Percentiles rank a stretch among this genome's conserved stretches.
Conservation (phyloP, 2,888 invertebrate species). For the Drosophila pullipes region DNA sequence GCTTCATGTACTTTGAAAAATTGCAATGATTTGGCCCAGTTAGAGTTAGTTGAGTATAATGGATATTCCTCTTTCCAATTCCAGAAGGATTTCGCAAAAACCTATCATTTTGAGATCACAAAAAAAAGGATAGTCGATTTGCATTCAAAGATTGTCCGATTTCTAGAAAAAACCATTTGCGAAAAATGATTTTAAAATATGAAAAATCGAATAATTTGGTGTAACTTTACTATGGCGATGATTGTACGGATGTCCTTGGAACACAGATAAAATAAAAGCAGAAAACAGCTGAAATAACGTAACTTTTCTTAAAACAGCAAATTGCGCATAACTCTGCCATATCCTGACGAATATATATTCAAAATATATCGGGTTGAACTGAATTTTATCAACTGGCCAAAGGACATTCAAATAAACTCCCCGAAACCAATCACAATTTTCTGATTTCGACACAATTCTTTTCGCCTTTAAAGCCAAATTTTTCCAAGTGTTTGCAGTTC, state of each 20-base stretch:
- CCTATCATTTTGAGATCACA: neutral
- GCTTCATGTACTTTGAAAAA: fast-evolving
- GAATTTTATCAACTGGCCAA: neutral
- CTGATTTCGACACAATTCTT: neutral
- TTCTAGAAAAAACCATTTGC: neutral
- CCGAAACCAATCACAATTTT: too few relatives aligned
- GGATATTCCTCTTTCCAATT: too few relatives aligned
- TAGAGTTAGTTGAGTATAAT: neutral
- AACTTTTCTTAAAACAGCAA: neutral
- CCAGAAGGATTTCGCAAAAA: too few relatives aligned
- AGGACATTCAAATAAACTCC: neutral
- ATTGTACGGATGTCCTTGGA: neutral
- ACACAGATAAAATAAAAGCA: neutral
- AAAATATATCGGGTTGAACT: too few relatives aligned
- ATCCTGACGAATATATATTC: neutral
- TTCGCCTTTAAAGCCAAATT: neutral
- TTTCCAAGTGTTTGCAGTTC: neutral
- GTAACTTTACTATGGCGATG: too few relatives aligned
- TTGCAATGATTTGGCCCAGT: neutral
- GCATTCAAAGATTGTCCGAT: neutral
- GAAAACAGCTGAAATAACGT: neutral
- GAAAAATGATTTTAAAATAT: too few relatives aligned
- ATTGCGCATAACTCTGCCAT: too few relatives aligned
- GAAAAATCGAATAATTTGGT: too few relatives aligned
- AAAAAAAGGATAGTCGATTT: neutral